A percentile compares a stretch with the other conserved stretches of the same genome.
Conservation (phyloP, 2,888 invertebrate species). For the Orgyia antiqua region DNA sequence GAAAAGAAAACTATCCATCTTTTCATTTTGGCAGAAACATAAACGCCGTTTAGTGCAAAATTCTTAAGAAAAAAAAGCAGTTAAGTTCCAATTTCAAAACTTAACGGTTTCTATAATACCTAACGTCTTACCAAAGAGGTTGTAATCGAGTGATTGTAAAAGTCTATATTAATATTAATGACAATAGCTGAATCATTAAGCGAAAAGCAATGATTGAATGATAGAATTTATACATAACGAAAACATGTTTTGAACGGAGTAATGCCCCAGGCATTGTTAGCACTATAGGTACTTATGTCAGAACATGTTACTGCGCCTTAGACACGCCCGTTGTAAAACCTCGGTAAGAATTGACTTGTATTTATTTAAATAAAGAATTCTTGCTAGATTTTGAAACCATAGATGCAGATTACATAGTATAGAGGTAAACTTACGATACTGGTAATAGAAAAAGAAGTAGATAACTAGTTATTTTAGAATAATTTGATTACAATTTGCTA, state of each 20-base stretch:
- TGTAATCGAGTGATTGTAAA: neutral
- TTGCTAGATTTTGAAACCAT: too few species aligned
- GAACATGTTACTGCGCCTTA: conserved; percentile 5
- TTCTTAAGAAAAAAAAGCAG: too few species aligned
- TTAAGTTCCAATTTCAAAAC: too few species aligned
- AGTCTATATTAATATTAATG: neutral
- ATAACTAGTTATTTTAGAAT: too few species aligned
- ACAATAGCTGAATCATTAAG: conserved; percentile 4
- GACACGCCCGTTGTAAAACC: conserved; percentile 5
- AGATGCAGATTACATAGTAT: too few species aligned
- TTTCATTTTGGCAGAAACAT: too few species aligned
- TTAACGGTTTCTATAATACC: neutral
- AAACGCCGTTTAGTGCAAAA: too few species aligned
- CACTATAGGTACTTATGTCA: conserved; percentile 1
- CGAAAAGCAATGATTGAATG: conserved; percentile 7
- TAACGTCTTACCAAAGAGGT: conserved; percentile 1
- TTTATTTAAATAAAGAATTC: too few species aligned
- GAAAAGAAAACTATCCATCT: too few species aligned
- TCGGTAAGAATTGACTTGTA: conserved; percentile 6
- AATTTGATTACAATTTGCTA: too few species aligned
- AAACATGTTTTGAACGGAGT: conserved; percentile 15
- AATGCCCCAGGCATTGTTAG: conserved; percentile 12
- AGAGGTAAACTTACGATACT: too few species aligned
- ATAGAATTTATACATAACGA: conserved; percentile 2
- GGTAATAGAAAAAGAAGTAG: too few species aligned